These are phyloP conservation scores for Setophaga petechia DNA, from an alignment of 2,113 vertebrate genomes.

Conservation along the genomic window DNA sequence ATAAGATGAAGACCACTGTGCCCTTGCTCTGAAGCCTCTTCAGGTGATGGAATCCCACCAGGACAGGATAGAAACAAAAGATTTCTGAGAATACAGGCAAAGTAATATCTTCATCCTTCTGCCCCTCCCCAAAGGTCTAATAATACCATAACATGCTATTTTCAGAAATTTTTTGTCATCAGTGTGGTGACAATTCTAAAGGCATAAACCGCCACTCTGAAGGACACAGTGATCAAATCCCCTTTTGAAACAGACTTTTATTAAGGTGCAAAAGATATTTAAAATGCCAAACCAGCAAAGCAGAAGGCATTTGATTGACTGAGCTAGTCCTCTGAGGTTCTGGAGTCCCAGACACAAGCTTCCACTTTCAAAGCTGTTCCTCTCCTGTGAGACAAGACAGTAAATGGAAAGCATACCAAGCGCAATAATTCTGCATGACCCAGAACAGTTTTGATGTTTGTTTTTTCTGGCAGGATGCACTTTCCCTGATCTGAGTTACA, in stretches of 20 bases:
- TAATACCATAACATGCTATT: neutral
- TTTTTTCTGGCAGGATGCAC: conserved; percentile 28
- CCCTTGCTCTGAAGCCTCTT: neutral
- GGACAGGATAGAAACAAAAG: neutral
- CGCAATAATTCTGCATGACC: neutral
- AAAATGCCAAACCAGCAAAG: neutral
- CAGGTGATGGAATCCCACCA: neutral
- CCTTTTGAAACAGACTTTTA: neutral
- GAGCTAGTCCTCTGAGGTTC: neutral
- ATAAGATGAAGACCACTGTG: neutral
- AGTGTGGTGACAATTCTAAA: neutral
- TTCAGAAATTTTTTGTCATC: neutral
- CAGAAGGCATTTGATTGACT: neutral
- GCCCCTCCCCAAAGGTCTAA: neutral
- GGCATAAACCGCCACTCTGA: neutral
- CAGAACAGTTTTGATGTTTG: conserved; percentile 32
- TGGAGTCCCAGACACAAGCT: neutral
- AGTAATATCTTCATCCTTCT: neutral
- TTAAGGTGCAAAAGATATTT: neutral
- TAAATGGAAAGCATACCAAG: neutral
- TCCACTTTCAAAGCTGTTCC: neutral
- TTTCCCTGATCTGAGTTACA: conserved; percentile 31
- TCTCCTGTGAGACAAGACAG: neutral
- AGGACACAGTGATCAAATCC: neutral
- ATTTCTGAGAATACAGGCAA: neutral